Evolutionary conservation across 2,113 vertebrate species (phyloP).

Genomic region (Stegostoma tigrinum): DNA sequence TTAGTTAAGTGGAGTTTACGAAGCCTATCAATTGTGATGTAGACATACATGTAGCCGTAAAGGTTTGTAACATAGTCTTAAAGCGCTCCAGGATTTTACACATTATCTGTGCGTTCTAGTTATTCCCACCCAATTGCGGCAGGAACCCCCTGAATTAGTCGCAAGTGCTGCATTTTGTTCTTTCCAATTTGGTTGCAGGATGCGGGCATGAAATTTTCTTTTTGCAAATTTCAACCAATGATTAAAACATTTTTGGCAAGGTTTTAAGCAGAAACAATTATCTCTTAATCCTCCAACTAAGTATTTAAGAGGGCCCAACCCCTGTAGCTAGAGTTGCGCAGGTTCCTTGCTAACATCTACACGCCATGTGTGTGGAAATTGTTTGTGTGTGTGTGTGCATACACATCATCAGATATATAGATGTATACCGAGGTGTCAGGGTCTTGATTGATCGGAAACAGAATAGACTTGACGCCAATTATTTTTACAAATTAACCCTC

Average conservation of each 20-base stretch:
- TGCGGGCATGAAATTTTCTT: neutral
- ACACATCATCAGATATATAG: neutral
- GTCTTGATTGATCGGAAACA: slow-evolving; percentile 63
- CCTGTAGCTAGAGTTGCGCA: neutral
- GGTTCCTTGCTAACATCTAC: neutral
- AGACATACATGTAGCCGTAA: neutral
- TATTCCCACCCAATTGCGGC: neutral
- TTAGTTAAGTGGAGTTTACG: neutral
- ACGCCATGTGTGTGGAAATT: neutral
- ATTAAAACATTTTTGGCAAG: neutral
- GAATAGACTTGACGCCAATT: slow-evolving; percentile 63
- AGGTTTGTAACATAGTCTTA: neutral
- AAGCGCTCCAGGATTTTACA: neutral
- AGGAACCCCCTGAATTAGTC: neutral
- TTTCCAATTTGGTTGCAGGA: neutral
- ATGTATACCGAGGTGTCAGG: slow-evolving; percentile 34
- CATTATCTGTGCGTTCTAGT: neutral
- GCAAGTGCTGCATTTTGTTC: neutral
- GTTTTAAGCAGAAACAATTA: neutral
- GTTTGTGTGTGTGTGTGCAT: neutral
- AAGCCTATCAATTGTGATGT: neutral
- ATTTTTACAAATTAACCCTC: slow-evolving; percentile 58
- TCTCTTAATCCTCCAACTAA: neutral
- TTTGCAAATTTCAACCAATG: neutral
- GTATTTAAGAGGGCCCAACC: neutral